These are phyloP conservation scores for Sciurus vulgaris DNA, from an alignment of 2,797 vertebrate species.

Conservation along the genomic window DNA sequence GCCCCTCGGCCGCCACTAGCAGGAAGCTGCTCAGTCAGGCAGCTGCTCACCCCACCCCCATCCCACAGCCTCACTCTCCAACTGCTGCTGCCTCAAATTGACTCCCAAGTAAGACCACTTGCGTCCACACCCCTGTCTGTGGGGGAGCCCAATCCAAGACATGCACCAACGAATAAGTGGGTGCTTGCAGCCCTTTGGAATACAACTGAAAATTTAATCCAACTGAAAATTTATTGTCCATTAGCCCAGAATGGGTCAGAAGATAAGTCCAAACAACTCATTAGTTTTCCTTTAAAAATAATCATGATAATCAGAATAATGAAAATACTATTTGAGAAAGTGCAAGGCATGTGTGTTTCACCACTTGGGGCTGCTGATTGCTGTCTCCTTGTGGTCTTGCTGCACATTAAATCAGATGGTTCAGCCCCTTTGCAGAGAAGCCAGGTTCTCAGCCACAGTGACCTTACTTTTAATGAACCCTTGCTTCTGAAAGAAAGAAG, in stretches of 20 bases:
- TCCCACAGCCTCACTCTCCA: background rate
- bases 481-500: background rate
- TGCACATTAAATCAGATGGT: background rate
- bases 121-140: background rate
- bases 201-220: background rate
- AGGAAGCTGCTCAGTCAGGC: background rate
- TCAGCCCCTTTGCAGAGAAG: background rate
- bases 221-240: slow-evolving; percentile 13
- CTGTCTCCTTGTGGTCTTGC: background rate
- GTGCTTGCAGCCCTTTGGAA: background rate
- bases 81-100: background rate
- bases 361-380: background rate
- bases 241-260: slow-evolving; percentile 36
- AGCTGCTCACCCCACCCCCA: background rate
- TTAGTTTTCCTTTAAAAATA: slow-evolving; percentile 64
- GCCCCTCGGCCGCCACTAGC: background rate
- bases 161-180: background rate
- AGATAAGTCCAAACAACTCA: slow-evolving; percentile 40
- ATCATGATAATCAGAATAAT: slow-evolving; percentile 39
- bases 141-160: background rate
- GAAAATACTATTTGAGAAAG: slow-evolving; percentile 20
- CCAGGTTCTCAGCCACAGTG: background rate
- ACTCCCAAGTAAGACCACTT: background rate
- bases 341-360: background rate
- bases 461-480: background rate